phyloP scores from a whole-genome alignment of 2,797 vertebrate species.

The Rousettus madagascariensis region DNA sequence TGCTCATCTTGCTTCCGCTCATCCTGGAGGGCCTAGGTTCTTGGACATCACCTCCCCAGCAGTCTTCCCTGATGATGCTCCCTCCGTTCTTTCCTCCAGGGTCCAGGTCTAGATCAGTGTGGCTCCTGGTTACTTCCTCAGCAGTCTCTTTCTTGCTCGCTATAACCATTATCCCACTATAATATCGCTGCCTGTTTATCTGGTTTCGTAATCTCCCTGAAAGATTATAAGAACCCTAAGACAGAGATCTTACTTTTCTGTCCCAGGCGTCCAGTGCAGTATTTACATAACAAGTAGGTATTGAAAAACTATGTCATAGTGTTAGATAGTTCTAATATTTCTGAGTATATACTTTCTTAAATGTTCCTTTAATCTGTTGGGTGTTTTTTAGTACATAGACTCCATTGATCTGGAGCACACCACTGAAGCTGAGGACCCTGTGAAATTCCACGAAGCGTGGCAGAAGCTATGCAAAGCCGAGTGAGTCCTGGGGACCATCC shows the following conservation, averaged over 20 bases:
- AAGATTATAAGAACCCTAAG: neutral
- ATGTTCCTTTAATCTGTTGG: conserved; percentile 10
- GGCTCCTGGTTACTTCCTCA: neutral
- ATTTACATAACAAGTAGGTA: neutral
- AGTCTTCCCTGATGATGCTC: fast-evolving
- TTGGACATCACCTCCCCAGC: neutral
- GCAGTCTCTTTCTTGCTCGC: neutral
- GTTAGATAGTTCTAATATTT: neutral
- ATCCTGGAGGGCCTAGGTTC: neutral
- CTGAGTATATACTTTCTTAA: neutral
- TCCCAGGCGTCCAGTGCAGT: neutral
- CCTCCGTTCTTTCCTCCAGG: neutral
- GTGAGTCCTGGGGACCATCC: conserved; percentile 79
- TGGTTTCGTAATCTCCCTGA: neutral
- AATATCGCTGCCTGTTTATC: neutral
- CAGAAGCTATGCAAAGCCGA: conserved; percentile 88
- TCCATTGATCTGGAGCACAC: conserved; percentile 85
- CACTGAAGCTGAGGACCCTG: conserved; percentile 83
- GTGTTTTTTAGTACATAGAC: conserved; percentile 85
- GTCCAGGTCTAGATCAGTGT: neutral
- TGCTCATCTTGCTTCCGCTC: neutral
- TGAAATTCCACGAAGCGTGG: conserved; percentile 88
- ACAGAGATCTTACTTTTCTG: neutral
- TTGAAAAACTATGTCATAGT: neutral
- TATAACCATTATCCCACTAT: neutral